Conservation (phyloP, 2,113 vertebrate genomes). For the Marmota flaviventris region DNA sequence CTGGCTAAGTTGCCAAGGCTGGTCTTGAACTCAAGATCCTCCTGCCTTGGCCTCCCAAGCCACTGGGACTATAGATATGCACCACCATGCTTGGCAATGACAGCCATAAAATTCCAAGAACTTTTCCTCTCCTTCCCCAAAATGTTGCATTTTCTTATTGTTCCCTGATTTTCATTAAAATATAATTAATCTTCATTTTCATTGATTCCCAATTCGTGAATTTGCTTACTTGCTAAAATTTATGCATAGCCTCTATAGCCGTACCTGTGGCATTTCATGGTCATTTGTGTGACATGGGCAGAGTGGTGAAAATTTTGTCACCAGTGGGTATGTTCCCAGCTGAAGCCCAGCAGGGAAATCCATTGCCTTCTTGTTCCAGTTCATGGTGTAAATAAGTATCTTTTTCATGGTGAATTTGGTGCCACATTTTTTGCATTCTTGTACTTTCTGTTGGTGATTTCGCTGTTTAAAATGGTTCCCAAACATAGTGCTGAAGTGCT, state of each 20-base stretch:
- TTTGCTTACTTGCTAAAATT: background rate
- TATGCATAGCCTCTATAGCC: background rate
- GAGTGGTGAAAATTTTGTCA: background rate
- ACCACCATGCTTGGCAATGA: background rate
- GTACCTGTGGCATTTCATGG: accelerated
- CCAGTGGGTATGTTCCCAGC: background rate
- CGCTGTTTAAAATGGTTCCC: background rate
- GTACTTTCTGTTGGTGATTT: background rate
- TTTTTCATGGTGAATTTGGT: background rate
- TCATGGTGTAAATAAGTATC: background rate
- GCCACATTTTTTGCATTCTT: background rate
- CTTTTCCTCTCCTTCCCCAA: background rate
- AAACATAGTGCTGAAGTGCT: too few relatives aligned
- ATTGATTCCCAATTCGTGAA: background rate
- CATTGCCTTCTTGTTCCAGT: background rate
- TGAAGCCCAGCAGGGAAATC: background rate
- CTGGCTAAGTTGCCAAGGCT: too few relatives aligned
- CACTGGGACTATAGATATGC: too few relatives aligned
- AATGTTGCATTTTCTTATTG: background rate
- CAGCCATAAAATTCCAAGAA: background rate
- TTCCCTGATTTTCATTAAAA: background rate
- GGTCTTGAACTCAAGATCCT: too few relatives aligned
- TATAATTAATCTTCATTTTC: background rate
- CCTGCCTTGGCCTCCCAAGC: too few relatives aligned
- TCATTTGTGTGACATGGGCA: background rate